These are phyloP conservation scores for Mustelus asterias DNA, from an alignment of 2,113 vertebrate genomes.

Conservation along the genomic window DNA sequence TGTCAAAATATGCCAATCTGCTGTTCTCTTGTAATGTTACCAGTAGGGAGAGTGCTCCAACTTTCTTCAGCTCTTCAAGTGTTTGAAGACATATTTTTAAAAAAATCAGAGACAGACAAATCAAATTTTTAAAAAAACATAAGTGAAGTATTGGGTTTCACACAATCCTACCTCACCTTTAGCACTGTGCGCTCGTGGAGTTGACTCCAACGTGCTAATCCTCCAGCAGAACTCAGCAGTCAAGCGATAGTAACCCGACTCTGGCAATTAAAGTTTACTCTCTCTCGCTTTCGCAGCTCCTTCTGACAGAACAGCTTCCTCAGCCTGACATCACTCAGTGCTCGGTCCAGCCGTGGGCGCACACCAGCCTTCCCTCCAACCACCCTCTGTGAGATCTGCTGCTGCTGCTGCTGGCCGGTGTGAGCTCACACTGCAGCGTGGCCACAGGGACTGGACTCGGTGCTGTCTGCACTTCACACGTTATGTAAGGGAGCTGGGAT, in stretches of 20 bases:
- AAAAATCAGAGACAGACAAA: neutral
- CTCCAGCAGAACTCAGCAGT: conserved; percentile 10
- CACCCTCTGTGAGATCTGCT: neutral
- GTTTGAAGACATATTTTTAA: neutral
- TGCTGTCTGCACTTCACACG: neutral
- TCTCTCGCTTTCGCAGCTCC: neutral
- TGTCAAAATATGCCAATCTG: neutral
- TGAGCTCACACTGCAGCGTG: neutral
- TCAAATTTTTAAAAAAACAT: neutral
- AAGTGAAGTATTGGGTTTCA: conserved; percentile 5
- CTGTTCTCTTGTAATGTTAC: neutral
- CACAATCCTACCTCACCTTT: conserved; percentile 17
- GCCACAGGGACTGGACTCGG: too few species aligned
- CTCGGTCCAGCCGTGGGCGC: neutral
- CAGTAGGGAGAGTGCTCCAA: neutral
- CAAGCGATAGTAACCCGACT: conserved; percentile 23
- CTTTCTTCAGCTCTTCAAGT: neutral
- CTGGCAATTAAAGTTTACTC: neutral
- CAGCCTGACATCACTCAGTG: neutral
- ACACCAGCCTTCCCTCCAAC: neutral
- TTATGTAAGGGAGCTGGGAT: neutral
- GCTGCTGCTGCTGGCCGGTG: neutral
- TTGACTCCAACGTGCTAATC: conserved; percentile 21
- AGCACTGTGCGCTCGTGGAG: neutral
- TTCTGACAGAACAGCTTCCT: neutral